Evolutionary conservation across 2,113 vertebrate species (phyloP).

Genomic region (Erinaceus europaeus): DNA sequence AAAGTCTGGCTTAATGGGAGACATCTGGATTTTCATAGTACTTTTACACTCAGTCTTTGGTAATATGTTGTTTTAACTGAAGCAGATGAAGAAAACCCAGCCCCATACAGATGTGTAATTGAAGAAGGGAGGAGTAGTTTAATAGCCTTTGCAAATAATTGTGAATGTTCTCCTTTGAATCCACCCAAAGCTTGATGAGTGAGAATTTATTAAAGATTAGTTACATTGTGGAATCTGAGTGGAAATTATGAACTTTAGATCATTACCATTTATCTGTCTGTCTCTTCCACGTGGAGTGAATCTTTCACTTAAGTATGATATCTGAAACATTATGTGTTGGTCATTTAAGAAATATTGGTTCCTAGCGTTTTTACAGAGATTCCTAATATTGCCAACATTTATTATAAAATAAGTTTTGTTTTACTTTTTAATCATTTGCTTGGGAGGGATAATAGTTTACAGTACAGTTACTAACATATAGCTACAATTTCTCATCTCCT

Average conservation of each 20-base stretch:
- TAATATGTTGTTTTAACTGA: conserved; percentile 27
- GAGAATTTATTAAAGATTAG: background rate
- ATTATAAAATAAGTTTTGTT: background rate
- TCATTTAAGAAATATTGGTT: background rate
- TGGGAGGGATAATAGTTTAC: too few relatives aligned
- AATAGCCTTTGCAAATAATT: background rate
- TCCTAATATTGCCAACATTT: background rate
- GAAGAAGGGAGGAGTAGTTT: background rate
- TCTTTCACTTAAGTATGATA: background rate
- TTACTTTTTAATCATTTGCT: too few relatives aligned
- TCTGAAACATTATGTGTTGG: background rate
- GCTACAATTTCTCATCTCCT: too few relatives aligned
- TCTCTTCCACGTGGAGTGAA: background rate
- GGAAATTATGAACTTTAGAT: background rate
- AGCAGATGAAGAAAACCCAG: conserved; percentile 33
- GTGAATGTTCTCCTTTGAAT: conserved; percentile 18
- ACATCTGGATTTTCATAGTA: conserved; percentile 31
- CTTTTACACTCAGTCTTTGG: conserved; percentile 15
- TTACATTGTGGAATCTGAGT: background rate
- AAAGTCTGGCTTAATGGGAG: conserved; percentile 26
- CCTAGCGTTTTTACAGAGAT: background rate
- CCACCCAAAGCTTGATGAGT: background rate
- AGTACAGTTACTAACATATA: too few relatives aligned
- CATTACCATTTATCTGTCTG: background rate
- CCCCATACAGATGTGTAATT: background rate